Conservation (phyloP, 2,888 invertebrate species). For the Cactoblastis cactorum region DNA sequence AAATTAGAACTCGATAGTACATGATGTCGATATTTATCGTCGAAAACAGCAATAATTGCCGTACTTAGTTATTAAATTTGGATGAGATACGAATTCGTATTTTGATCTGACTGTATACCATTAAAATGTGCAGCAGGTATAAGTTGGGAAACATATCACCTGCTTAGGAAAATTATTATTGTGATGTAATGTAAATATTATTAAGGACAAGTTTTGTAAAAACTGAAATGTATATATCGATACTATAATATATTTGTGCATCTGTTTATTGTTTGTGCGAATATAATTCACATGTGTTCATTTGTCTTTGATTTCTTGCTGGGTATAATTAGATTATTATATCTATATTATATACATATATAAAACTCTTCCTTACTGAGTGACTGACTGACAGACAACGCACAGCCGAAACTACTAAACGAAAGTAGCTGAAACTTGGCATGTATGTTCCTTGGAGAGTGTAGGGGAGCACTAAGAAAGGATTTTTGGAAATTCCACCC, state of each 20-base stretch:
- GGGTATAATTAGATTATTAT: too few species aligned
- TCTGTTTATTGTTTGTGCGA: conserved; percentile 64
- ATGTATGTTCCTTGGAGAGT: too few species aligned
- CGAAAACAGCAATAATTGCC: too few species aligned
- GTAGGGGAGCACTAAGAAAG: too few species aligned
- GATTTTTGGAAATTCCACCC: too few species aligned
- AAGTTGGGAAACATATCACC: conserved; percentile 4
- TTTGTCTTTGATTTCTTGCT: conserved; percentile 29
- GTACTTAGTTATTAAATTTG: not conserved
- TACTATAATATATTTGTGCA: conserved; percentile 46
- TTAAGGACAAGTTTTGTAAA: conserved; percentile 51
- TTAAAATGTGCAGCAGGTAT: conserved; percentile 1
- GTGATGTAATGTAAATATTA: conserved; percentile 47
- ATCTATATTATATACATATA: too few species aligned
- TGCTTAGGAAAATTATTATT: conserved; percentile 25
- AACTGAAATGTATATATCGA: conserved; percentile 40
- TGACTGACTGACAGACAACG: too few species aligned
- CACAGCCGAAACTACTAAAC: too few species aligned
- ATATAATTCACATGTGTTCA: conserved; percentile 58
- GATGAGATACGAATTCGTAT: not conserved
- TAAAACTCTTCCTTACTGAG: too few species aligned
- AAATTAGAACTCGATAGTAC: too few species aligned
- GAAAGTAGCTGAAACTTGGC: too few species aligned
- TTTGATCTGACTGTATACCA: conserved; percentile 9
- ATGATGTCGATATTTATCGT: too few species aligned